A percentile compares a stretch with the other conserved stretches of the same genome.
Evolutionary conservation across 2,797 vertebrate species (phyloP).

Genomic region (Scolopax bukidnonensis): DNA sequence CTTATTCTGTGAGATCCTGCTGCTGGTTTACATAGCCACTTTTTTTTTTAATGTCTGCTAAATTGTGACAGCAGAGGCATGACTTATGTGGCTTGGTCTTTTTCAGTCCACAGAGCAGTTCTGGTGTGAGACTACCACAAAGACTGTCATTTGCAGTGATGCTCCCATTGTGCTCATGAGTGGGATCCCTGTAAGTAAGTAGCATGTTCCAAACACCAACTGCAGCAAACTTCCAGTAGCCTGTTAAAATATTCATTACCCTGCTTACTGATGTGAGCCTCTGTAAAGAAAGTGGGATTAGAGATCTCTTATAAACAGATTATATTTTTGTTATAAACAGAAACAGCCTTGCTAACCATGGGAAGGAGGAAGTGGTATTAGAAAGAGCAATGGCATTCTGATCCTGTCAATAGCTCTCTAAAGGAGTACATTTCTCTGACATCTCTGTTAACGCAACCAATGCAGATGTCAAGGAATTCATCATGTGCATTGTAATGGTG

Average conservation of each 20-base stretch:
- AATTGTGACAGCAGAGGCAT: neutral
- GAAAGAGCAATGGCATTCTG: neutral
- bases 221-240: neutral
- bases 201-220: neutral
- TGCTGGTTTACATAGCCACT: neutral
- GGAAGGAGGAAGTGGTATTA: neutral
- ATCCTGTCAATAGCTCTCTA: neutral
- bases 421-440: neutral
- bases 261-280: neutral
- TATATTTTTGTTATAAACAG: neutral
- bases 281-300: neutral
- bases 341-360: neutral
- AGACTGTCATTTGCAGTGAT: neutral
- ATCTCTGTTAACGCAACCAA: neutral
- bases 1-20: neutral
- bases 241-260: neutral
- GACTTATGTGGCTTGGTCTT: neutral
- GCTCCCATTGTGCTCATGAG: neutral
- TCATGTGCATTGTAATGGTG: neutral
- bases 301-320: neutral
- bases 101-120: neutral
- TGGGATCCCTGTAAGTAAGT: neutral
- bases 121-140: neutral
- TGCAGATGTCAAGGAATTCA: constrained; percentile 31
- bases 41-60: neutral